Conservation (phyloP, 2,113 vertebrate species). For the Crypturellus undulatus region DNA sequence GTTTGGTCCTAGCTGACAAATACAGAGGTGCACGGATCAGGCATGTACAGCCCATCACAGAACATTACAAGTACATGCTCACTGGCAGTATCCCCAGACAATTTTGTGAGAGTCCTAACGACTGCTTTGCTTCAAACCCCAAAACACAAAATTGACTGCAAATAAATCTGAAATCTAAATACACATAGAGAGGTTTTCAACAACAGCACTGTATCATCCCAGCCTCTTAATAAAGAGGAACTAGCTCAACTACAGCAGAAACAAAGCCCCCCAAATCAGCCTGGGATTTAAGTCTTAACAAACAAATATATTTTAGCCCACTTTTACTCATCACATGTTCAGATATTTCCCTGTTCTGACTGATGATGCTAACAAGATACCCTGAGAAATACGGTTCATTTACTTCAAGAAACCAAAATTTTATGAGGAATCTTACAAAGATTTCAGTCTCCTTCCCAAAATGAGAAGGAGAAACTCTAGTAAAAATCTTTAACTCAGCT, state of each 20-base stretch:
- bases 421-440: not conserved
- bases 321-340: not conserved
- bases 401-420: not conserved
- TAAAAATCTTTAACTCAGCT: not conserved
- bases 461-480: not conserved
- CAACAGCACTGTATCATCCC: not conserved
- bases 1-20: not conserved
- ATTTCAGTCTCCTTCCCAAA: not conserved
- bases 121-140: not conserved
- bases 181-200: not conserved
- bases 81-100: not conserved
- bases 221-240: not conserved
- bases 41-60: not conserved
- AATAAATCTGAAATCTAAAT: not conserved
- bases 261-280: not conserved
- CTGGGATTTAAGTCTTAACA: not conserved
- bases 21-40: accelerated
- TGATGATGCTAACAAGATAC: not conserved
- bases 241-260: not conserved
- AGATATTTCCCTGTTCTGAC: not conserved
- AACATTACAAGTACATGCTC: not conserved
- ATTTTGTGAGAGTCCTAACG: not conserved
- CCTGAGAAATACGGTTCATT: not conserved
- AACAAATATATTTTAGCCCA: not conserved
- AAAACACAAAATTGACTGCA: not conserved